Evolutionary conservation across 2,797 vertebrate species (phyloP).

Genomic region (Catharus ustulatus): DNA sequence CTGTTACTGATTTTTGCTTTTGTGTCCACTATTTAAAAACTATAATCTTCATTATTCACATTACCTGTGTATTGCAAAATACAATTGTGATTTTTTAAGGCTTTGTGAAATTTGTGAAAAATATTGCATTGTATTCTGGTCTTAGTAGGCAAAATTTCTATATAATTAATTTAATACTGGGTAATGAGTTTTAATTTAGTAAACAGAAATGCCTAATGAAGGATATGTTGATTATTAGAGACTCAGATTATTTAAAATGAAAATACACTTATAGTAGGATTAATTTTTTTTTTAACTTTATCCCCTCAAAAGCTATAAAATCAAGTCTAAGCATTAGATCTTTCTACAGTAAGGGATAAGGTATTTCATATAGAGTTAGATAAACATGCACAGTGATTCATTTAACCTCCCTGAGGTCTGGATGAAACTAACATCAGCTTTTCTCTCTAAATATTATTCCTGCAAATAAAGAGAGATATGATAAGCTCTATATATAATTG

Average conservation of each 20-base stretch:
- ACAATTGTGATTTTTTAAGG: accelerated
- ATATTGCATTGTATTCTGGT: neutral
- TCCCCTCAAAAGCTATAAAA: neutral
- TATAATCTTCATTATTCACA: neutral
- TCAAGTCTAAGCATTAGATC: neutral
- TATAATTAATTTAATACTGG: neutral
- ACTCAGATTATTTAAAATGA: neutral
- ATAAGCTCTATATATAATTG: neutral
- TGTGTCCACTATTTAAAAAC: neutral
- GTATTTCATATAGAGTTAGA: neutral
- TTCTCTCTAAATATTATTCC: neutral
- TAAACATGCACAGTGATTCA: neutral
- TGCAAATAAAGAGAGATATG: neutral
- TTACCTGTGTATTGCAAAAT: neutral
- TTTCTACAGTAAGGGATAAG: neutral
- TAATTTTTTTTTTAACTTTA: neutral
- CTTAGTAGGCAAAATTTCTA: neutral
- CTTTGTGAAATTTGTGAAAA: neutral
- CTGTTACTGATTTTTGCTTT: neutral
- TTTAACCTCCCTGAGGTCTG: neutral
- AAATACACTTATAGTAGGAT: neutral
- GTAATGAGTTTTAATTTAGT: neutral
- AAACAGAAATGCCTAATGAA: neutral
- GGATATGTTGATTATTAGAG: neutral
- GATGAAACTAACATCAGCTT: neutral